Conservation (phyloP, 2,888 invertebrate species). For the Atrina japonica region DNA sequence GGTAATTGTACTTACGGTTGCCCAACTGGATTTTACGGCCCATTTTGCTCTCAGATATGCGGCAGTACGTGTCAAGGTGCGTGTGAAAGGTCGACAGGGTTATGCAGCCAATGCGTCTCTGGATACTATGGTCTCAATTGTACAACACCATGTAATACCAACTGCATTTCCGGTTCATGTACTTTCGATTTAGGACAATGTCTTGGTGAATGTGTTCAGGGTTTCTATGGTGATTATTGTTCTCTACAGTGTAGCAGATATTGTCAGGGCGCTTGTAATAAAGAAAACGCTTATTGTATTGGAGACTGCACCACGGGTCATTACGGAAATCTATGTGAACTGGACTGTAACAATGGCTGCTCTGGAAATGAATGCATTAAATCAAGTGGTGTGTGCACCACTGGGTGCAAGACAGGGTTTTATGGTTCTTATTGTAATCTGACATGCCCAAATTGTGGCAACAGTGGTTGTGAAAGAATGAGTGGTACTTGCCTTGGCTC, state of each 20-base stretch:
- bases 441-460: conserved; percentile 24
- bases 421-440: conserved; percentile 30
- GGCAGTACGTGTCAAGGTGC: conserved; percentile 17
- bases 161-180: conserved; percentile 24
- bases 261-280: conserved; percentile 17
- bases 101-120: conserved; percentile 19
- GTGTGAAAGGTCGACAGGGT: conserved; percentile 22
- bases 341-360: conserved; percentile 20
- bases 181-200: conserved; percentile 6
- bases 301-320: conserved; percentile 11
- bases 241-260: conserved; percentile 1
- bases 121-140: conserved; percentile 34
- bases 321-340: conserved; percentile 28
- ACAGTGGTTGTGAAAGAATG: conserved; percentile 15
- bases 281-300: conserved; percentile 14
- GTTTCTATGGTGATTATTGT: conserved; percentile 34
- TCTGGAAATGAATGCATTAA: conserved; percentile 21
- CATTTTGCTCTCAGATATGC: conserved; percentile 23
- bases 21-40: conserved; percentile 29
- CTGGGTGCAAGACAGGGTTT: neutral
- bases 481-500: conserved; percentile 28
- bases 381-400: conserved; percentile 4
- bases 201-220: neutral
- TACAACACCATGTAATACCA: conserved; percentile 8
- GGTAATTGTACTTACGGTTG: conserved; percentile 26